Evolutionary conservation across 2,113 vertebrate genomes (phyloP).

Genomic region (Proteles cristata): DNA sequence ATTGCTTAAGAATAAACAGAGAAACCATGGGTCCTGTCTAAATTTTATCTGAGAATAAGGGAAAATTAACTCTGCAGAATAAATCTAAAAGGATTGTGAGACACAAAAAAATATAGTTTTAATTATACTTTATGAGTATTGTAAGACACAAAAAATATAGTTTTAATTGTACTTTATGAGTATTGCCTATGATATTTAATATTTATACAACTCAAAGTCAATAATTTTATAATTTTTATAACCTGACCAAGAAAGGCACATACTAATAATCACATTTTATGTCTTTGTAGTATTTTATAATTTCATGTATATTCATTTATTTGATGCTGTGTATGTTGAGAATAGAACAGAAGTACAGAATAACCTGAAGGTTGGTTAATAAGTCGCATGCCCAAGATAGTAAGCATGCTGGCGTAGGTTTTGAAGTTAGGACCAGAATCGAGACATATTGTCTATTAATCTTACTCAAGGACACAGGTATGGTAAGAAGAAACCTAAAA

Average conservation of each 20-base stretch:
- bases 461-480: neutral
- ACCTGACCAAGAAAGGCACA: neutral
- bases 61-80: neutral
- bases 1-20: neutral
- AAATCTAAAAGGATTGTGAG: neutral
- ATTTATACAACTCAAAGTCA: slow-evolving; percentile 3
- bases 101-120: neutral
- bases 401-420: neutral
- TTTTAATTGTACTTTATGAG: neutral
- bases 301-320: neutral
- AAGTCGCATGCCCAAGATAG: neutral
- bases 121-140: neutral
- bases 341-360: neutral
- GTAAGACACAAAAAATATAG: neutral
- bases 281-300: neutral
- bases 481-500: neutral
- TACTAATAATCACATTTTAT: neutral
- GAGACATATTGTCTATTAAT: neutral
- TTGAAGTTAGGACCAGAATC: neutral
- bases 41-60: neutral
- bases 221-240: neutral
- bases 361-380: neutral
- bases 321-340: neutral
- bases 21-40: neutral
- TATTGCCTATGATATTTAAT: neutral